These are phyloP conservation scores for Sinohyriopsis cumingii DNA, from an alignment of 2,888 invertebrate species.

Conservation along the genomic window DNA sequence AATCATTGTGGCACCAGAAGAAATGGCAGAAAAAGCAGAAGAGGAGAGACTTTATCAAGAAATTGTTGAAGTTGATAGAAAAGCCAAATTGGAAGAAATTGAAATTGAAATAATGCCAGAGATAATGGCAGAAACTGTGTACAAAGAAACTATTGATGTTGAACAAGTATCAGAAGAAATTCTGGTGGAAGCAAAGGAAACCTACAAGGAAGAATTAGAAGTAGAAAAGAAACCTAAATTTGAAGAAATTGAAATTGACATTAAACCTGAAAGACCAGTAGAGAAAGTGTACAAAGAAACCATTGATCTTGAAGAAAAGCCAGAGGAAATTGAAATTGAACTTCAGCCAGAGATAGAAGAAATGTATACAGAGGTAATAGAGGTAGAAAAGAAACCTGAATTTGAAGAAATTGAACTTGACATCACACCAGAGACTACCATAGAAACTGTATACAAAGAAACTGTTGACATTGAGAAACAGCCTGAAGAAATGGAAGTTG, in stretches of 20 bases:
- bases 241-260: not conserved
- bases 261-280: slow-evolving; percentile 5
- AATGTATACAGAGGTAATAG: too few relatives aligned
- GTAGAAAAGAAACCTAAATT: not conserved
- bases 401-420: not conserved
- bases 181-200: slow-evolving; percentile 1
- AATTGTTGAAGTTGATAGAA: slow-evolving; percentile 6
- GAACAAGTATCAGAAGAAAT: slow-evolving; percentile 6
- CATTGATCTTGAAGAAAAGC: too few relatives aligned
- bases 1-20: slow-evolving; percentile 3
- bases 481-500: not conserved
- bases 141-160: slow-evolving; percentile 3
- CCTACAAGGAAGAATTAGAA: not conserved
- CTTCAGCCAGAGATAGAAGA: too few relatives aligned
- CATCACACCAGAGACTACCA: slow-evolving; percentile 1
- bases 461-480: too few relatives aligned
- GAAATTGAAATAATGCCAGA: slow-evolving; percentile 9
- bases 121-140: slow-evolving; percentile 1
- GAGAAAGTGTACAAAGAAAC: slow-evolving; percentile 1
- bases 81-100: not conserved
- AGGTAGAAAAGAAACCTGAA: too few relatives aligned
- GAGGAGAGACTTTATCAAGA: slow-evolving; percentile 1
- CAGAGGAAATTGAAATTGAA: too few relatives aligned
- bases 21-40: slow-evolving; percentile 1
- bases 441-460: too few relatives aligned